A percentile compares a stretch with the other conserved stretches of the same genome.
These are phyloP conservation scores for Phymorhynchus buccinoides DNA, from an alignment of 1,140 invertebrate species.

Conservation along the genomic window DNA sequence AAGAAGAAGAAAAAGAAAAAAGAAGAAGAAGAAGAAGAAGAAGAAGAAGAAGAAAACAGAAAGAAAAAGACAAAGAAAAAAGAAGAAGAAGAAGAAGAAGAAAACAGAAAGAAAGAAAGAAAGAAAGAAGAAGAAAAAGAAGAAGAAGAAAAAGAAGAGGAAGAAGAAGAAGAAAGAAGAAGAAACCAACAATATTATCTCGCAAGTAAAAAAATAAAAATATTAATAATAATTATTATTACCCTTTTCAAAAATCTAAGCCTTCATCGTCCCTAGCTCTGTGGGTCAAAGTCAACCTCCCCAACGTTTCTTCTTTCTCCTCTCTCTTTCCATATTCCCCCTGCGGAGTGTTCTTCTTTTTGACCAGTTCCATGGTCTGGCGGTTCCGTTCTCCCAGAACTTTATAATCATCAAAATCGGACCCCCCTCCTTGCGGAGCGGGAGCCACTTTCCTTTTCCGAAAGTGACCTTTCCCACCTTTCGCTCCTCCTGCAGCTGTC, in stretches of 20 bases:
- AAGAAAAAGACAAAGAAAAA: too few relatives aligned
- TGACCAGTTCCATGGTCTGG: neutral
- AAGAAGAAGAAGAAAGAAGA: too few relatives aligned
- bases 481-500: neutral
- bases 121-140: too few relatives aligned
- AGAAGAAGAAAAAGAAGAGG: too few relatives aligned
- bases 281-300: neutral
- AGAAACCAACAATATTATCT: too few relatives aligned
- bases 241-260: neutral
- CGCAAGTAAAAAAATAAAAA: too few relatives aligned
- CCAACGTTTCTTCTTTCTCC: neutral
- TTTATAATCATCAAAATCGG: conserved; percentile 9
- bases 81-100: too few relatives aligned
- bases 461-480: neutral
- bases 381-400: neutral
- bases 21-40: too few relatives aligned
- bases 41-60: too few relatives aligned
- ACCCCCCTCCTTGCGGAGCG: neutral
- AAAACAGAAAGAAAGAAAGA: too few relatives aligned
- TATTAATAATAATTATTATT: too few relatives aligned
- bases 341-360: neutral
- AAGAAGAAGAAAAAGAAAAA: too few relatives aligned
- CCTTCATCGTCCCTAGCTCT: neutral
- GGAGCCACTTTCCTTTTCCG: conserved; percentile 14
- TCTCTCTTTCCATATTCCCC: neutral